These are phyloP conservation scores for Sebastes kiyomatsui DNA, from an alignment of 2,797 vertebrate genomes.

Conservation along the genomic window DNA sequence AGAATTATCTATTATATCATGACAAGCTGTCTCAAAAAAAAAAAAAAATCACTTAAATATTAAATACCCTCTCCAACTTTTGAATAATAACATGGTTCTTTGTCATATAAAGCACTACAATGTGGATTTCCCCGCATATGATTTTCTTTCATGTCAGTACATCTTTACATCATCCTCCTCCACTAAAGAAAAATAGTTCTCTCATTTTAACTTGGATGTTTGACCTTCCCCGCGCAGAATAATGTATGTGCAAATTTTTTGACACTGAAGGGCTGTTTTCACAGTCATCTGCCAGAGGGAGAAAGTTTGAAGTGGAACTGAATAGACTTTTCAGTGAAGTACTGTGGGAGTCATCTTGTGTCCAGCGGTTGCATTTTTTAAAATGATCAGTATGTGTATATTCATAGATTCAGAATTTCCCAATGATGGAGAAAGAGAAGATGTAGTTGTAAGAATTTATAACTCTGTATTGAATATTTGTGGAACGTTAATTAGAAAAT, in stretches of 20 bases:
- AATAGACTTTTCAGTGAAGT: not conserved
- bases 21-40: slow-evolving; percentile 39
- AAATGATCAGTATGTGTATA: not conserved
- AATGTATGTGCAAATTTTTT: not conserved
- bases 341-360: not conserved
- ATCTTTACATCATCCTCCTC: not conserved
- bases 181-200: not conserved
- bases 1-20: slow-evolving; percentile 13
- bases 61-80: slow-evolving; percentile 33
- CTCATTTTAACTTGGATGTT: not conserved
- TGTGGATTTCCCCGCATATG: not conserved
- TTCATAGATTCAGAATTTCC: not conserved
- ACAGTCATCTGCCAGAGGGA: not conserved
- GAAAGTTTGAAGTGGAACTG: not conserved
- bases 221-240: not conserved
- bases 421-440: not conserved
- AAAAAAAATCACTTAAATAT: slow-evolving; percentile 46
- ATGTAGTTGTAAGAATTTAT: not conserved
- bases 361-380: not conserved
- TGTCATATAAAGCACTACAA: not conserved
- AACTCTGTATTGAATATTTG: not conserved
- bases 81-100: slow-evolving; percentile 41
- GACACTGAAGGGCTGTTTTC: not conserved
- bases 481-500: not conserved
- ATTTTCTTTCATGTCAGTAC: not conserved